These are phyloP conservation scores for Malurus cyaneus DNA, from an alignment of 2,113 vertebrate genomes.

Conservation along the genomic window DNA sequence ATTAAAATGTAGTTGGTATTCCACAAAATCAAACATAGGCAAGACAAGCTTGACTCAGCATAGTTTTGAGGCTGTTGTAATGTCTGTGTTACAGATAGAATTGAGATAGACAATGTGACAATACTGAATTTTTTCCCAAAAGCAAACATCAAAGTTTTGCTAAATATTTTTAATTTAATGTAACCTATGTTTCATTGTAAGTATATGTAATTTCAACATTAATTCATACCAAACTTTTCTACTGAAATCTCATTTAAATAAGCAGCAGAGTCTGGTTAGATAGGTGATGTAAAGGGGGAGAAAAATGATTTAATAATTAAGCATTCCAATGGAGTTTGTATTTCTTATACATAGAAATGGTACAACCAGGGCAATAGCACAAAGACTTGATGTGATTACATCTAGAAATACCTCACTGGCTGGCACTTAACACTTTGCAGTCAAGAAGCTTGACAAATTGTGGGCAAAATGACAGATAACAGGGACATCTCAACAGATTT, in stretches of 20 bases:
- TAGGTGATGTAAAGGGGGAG: not conserved
- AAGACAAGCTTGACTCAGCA: not conserved
- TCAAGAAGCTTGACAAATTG: not conserved
- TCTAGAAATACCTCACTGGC: not conserved
- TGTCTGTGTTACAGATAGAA: not conserved
- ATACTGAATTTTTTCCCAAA: not conserved
- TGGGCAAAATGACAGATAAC: not conserved
- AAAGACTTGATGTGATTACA: not conserved
- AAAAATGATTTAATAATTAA: not conserved
- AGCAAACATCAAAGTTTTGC: not conserved
- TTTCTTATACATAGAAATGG: not conserved
- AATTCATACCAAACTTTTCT: not conserved
- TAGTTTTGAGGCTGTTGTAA: not conserved
- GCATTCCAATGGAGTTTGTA: not conserved
- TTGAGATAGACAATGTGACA: not conserved
- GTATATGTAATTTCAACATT: not conserved
- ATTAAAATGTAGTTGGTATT: not conserved
- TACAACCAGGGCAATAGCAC: not conserved
- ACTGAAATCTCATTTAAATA: not conserved
- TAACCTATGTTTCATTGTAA: not conserved
- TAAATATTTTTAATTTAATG: not conserved
- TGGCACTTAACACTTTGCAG: not conserved
- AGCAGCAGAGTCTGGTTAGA: not conserved
- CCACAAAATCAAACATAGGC: not conserved
- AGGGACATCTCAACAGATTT: not conserved